phyloP scores from a whole-genome alignment of 2,113 vertebrate genomes.

The Xenus cinereus region DNA sequence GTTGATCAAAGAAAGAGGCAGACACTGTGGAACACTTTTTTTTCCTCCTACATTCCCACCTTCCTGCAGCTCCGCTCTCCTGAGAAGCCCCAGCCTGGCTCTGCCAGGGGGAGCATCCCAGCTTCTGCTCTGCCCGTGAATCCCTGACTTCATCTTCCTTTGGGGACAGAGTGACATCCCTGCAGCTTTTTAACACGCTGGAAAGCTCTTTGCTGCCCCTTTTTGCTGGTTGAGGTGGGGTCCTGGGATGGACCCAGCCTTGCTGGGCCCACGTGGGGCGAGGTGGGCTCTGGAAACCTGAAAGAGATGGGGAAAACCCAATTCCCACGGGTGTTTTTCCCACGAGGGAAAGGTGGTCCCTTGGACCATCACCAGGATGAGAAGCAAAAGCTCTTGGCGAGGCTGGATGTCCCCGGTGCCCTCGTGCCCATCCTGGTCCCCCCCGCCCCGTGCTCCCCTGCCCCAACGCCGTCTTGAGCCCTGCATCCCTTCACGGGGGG shows the following conservation, averaged over 20 bases:
- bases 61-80: not conserved
- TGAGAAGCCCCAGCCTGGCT: not conserved
- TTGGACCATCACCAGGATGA: rapidly evolving
- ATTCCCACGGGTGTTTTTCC: not conserved
- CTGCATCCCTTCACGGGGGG: rapidly evolving
- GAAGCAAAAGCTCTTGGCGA: not conserved
- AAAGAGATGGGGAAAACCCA: too few species aligned
- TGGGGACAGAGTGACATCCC: not conserved
- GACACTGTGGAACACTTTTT: not conserved
- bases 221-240: not conserved
- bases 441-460: too few species aligned
- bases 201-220: not conserved
- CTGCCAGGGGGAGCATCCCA: not conserved
- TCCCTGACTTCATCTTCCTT: not conserved
- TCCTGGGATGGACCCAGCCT: not conserved
- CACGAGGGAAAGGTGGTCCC: rapidly evolving
- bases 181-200: not conserved
- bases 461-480: not conserved
- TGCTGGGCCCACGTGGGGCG: rapidly evolving
- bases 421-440: not conserved
- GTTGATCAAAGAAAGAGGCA: not conserved
- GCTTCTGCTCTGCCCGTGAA: not conserved
- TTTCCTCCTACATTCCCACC: not conserved
- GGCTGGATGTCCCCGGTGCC: not conserved
- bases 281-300: not conserved